A percentile compares a stretch with the other conserved stretches of the same genome.
These are phyloP conservation scores for Coleophora deauratella DNA, from an alignment of 2,888 invertebrate species.

Conservation along the genomic window DNA sequence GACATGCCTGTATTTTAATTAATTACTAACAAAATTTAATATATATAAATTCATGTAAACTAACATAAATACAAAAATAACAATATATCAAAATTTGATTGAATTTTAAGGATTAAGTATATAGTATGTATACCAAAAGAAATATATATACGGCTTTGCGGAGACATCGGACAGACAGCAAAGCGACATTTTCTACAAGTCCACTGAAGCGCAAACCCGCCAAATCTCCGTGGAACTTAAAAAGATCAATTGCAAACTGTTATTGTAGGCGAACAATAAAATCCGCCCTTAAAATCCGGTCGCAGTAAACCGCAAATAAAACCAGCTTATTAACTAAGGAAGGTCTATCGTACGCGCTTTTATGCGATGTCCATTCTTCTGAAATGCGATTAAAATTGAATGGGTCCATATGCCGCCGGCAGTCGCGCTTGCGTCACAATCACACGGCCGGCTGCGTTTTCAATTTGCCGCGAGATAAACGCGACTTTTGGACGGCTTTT, in stretches of 20 bases:
- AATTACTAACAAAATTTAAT: too few relatives aligned
- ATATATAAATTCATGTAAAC: too few relatives aligned
- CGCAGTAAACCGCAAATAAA: slow-evolving; percentile 64
- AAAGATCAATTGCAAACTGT: slow-evolving; percentile 67
- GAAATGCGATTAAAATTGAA: slow-evolving; percentile 74
- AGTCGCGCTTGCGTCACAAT: slow-evolving; percentile 68
- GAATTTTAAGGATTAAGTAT: too few relatives aligned
- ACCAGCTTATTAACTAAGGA: slow-evolving; percentile 60
- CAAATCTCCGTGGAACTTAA: slow-evolving; percentile 47
- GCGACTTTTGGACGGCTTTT: slow-evolving; percentile 67
- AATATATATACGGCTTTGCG: too few relatives aligned
- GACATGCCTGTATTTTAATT: too few relatives aligned
- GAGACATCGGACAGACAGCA: too few relatives aligned
- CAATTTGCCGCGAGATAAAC: slow-evolving; percentile 73
- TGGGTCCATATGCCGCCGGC: slow-evolving; percentile 69
- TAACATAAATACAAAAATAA: too few relatives aligned
- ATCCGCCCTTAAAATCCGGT: slow-evolving; percentile 50
- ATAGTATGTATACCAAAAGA: too few relatives aligned
- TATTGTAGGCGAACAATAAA: slow-evolving; percentile 49
- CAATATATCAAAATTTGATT: too few relatives aligned
- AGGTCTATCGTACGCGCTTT: slow-evolving; percentile 57
- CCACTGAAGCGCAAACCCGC: slow-evolving; percentile 41
- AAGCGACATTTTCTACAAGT: slow-evolving; percentile 11
- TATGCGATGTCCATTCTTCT: slow-evolving; percentile 71
- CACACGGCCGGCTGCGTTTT: slow-evolving; percentile 70